phyloP scores from a whole-genome alignment of 2,113 vertebrate genomes.

The Delphinus delphis region DNA sequence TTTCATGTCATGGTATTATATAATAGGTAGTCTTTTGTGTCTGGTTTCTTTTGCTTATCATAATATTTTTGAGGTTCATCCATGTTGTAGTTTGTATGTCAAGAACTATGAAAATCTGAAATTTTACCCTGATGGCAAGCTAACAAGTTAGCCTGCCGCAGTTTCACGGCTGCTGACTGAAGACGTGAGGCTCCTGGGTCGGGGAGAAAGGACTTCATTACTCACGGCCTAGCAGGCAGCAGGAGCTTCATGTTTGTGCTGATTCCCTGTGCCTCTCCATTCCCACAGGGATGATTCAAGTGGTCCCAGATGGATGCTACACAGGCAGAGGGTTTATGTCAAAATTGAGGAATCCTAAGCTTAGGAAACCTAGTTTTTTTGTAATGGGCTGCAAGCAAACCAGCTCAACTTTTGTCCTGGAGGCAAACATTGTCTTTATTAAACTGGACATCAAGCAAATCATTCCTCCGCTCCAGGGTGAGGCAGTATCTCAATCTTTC shows the following conservation, averaged over 20 bases:
- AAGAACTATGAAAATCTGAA: neutral
- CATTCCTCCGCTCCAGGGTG: neutral
- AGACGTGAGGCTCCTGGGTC: neutral
- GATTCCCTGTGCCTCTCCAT: neutral
- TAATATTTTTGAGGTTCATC: neutral
- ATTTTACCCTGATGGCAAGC: neutral
- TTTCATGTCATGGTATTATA: neutral
- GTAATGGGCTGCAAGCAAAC: neutral
- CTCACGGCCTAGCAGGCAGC: neutral
- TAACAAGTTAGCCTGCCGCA: neutral
- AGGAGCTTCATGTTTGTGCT: neutral
- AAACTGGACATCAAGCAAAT: neutral
- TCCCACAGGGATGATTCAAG: neutral
- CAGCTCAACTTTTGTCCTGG: neutral
- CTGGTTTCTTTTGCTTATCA: neutral
- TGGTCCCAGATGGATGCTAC: too few relatives aligned
- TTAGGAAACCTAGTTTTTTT: neutral
- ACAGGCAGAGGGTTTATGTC: neutral
- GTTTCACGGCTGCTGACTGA: neutral
- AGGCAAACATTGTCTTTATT: neutral
- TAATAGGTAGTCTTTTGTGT: neutral
- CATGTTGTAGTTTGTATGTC: neutral
- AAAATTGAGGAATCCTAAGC: neutral
- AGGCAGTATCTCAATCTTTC: neutral
- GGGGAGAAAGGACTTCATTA: neutral